Conservation (phyloP, 2,888 invertebrate genomes). For the Drosophila tanythrix region DNA sequence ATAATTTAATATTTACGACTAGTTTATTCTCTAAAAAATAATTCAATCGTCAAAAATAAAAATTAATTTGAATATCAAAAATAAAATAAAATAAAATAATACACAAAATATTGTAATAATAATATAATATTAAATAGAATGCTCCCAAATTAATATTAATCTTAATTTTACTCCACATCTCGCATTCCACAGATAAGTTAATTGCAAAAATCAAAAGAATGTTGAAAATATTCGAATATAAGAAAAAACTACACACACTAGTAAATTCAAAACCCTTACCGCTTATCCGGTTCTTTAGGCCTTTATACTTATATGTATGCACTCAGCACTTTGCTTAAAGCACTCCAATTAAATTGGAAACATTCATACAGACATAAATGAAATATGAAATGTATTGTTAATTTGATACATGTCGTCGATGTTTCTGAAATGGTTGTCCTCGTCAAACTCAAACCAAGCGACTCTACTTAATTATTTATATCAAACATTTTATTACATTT, state of each 20-base stretch:
- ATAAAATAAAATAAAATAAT: not conserved
- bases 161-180: rapidly evolving
- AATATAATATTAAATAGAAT: not conserved
- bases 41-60: not conserved
- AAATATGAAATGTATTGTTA: conserved; percentile 45
- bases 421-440: conserved; percentile 33
- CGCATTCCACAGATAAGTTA: not conserved
- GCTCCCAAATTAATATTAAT: not conserved
- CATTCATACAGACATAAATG: not conserved
- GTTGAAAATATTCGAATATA: not conserved
- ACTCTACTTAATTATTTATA: conserved; percentile 71
- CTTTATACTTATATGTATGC: too few relatives aligned
- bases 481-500: conserved; percentile 77
- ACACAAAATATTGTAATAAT: not conserved
- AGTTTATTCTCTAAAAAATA: not conserved
- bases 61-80: not conserved
- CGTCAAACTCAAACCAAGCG: conserved; percentile 40
- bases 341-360: conserved; percentile 21
- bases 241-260: not conserved
- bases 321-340: conserved; percentile 9
- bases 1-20: not conserved
- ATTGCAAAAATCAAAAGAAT: not conserved
- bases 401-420: conserved; percentile 64
- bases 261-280: not conserved
- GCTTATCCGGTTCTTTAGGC: not conserved